A percentile compares a stretch with the other conserved stretches of the same genome.
These are phyloP conservation scores for Gastrophysa polygoni DNA, from an alignment of 2,888 invertebrate genomes.

Conservation along the genomic window DNA sequence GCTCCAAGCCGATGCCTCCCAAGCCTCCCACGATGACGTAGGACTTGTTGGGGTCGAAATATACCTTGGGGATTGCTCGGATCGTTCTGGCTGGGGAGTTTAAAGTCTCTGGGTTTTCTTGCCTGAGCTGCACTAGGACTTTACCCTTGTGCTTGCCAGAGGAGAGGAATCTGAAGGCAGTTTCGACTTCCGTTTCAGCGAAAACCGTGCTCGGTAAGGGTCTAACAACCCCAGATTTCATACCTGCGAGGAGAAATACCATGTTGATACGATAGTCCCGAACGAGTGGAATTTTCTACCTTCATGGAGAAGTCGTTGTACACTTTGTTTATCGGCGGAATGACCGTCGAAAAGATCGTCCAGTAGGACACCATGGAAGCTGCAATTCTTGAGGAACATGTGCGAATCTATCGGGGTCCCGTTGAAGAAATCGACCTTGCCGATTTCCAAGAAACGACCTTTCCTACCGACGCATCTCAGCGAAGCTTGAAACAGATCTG, in stretches of 20 bases:
- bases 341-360: slow-evolving; percentile 67
- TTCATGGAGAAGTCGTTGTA: slow-evolving; percentile 63
- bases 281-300: too few relatives aligned
- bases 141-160: slow-evolving; percentile 83
- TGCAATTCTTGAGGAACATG: slow-evolving; percentile 72
- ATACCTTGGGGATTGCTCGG: slow-evolving; percentile 33
- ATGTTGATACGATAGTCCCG: too few relatives aligned
- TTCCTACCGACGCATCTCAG: slow-evolving; percentile 64
- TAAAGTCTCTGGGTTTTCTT: slow-evolving; percentile 34
- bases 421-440: slow-evolving; percentile 77
- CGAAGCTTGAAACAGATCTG: slow-evolving; percentile 82
- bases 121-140: slow-evolving; percentile 57
- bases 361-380: slow-evolving; percentile 79
- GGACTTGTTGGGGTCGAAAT: slow-evolving; percentile 47
- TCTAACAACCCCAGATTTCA: slow-evolving; percentile 68
- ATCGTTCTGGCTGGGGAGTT: slow-evolving; percentile 30
- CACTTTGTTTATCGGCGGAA: slow-evolving; percentile 59
- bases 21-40: slow-evolving; percentile 61
- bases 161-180: slow-evolving; percentile 70
- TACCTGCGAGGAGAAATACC: too few relatives aligned
- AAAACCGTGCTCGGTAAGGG: slow-evolving; percentile 73
- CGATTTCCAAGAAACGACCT: slow-evolving; percentile 83
- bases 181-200: slow-evolving; percentile 67
- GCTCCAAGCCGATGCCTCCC: slow-evolving; percentile 71
- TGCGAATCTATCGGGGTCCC: slow-evolving; percentile 68